phyloP scores from a whole-genome alignment of 2,888 invertebrate genomes.

The Calliopum simillimum region DNA sequence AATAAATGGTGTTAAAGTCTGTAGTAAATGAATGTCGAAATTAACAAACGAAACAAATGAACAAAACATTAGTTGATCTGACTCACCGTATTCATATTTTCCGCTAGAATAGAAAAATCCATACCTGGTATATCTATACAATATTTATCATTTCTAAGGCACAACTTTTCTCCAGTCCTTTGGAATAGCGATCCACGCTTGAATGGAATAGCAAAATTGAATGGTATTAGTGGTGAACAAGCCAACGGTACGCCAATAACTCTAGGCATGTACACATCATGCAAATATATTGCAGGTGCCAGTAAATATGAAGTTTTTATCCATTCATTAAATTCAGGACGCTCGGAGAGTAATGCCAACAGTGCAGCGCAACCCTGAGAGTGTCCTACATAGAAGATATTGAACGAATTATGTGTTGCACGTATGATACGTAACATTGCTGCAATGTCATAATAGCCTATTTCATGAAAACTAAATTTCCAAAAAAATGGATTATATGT shows the following conservation, averaged over 20 bases:
- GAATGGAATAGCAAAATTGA: too few species aligned
- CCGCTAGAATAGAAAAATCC: too few species aligned
- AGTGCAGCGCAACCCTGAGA: conserved; percentile 60
- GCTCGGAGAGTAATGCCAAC: conserved; percentile 53
- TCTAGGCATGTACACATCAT: conserved; percentile 69
- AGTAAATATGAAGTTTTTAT: conserved; percentile 59
- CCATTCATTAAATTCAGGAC: conserved; percentile 57
- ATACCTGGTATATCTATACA: too few species aligned
- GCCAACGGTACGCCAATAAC: too few species aligned
- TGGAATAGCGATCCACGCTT: too few species aligned
- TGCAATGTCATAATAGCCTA: conserved; percentile 49
- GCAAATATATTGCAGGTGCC: conserved; percentile 67
- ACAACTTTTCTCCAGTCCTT: too few species aligned
- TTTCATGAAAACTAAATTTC: conserved; percentile 50
- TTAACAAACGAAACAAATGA: neutral
- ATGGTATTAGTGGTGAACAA: too few species aligned
- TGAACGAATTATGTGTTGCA: conserved; percentile 44
- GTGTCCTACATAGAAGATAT: conserved; percentile 60
- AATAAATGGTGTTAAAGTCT: conserved; percentile 50
- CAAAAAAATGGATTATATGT: conserved; percentile 45
- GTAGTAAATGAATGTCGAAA: neutral
- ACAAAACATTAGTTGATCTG: too few species aligned
- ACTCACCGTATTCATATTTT: too few species aligned
- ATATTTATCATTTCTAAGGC: too few species aligned
- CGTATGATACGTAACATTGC: conserved; percentile 56